Conservation (phyloP, 2,797 vertebrate genomes). For the Eutrigla gurnardus region DNA sequence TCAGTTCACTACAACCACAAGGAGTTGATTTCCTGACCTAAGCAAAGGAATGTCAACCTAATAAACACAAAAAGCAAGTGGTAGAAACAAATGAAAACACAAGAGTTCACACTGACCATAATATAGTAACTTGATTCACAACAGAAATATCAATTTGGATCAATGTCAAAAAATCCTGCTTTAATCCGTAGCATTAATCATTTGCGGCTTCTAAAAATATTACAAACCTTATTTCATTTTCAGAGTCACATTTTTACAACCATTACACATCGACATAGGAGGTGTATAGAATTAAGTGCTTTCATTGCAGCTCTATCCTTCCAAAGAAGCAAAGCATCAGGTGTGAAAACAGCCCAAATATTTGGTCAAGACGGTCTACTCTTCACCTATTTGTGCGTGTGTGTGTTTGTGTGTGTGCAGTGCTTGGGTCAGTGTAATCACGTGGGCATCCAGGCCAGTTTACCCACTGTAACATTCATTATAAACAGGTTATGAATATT, state of each 20-base stretch:
- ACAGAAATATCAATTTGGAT: constrained; percentile 3
- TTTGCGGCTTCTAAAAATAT: constrained; percentile 28
- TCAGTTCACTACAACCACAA: constrained; percentile 15
- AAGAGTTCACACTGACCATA: constrained; percentile 24
- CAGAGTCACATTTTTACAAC: constrained; percentile 35
- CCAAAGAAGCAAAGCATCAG: constrained; percentile 23
- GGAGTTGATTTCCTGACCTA: constrained; percentile 20
- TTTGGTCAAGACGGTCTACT: constrained; percentile 42
- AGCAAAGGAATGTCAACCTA: constrained; percentile 28
- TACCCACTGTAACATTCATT: background rate
- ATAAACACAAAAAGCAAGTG: constrained; percentile 35
- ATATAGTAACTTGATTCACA: constrained; percentile 22
- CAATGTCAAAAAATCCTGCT: constrained; percentile 16
- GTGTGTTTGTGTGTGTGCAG: background rate
- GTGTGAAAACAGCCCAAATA: constrained; percentile 26
- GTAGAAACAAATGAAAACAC: constrained; percentile 33
- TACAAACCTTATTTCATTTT: constrained; percentile 24
- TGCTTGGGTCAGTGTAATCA: constrained; percentile 7
- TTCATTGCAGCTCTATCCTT: constrained; percentile 9
- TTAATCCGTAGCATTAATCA: constrained; percentile 18
- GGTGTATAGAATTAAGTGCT: constrained; percentile 20
- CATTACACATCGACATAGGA: constrained; percentile 11
- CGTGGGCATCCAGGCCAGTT: constrained; percentile 10
- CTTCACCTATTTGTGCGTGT: constrained; percentile 3
- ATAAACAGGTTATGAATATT: constrained; percentile 14